Conservation (phyloP, 2,113 vertebrate species). For the Tragelaphus imberbis region DNA sequence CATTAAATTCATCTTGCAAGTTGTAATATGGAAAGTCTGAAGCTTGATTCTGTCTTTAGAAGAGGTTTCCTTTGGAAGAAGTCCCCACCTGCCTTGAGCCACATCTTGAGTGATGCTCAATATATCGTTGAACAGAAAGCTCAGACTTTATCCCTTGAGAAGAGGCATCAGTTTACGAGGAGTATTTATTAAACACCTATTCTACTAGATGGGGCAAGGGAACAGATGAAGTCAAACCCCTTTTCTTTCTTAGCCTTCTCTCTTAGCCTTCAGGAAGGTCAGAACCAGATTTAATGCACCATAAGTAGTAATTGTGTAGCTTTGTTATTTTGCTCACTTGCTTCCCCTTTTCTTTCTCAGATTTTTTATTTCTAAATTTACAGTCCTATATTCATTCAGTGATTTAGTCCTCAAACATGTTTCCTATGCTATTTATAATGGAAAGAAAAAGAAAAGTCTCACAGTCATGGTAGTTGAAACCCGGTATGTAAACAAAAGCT, state of each 20-base stretch:
- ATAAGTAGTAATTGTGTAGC: not conserved
- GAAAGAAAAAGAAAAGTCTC: not conserved
- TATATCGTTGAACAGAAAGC: not conserved
- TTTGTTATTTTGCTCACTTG: not conserved
- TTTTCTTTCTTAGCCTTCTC: not conserved
- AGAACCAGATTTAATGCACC: not conserved
- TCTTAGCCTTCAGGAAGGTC: not conserved
- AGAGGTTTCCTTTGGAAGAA: not conserved
- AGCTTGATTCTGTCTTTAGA: not conserved
- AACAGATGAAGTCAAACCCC: not conserved
- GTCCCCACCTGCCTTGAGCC: too few relatives aligned
- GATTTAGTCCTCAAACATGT: not conserved
- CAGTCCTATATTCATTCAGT: not conserved
- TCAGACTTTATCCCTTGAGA: not conserved
- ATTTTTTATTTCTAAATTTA: not conserved
- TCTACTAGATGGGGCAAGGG: not conserved
- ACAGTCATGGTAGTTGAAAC: not conserved
- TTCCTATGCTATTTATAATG: not conserved
- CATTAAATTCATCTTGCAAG: not conserved
- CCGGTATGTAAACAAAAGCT: not conserved
- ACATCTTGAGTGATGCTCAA: not conserved
- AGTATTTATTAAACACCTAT: not conserved
- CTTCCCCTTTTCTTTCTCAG: not conserved
- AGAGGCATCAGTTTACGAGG: not conserved
- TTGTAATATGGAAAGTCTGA: not conserved